Base-by-base conservation (phyloP, 2,113 vertebrate species). In the Planiliza haematocheilus region DNA sequence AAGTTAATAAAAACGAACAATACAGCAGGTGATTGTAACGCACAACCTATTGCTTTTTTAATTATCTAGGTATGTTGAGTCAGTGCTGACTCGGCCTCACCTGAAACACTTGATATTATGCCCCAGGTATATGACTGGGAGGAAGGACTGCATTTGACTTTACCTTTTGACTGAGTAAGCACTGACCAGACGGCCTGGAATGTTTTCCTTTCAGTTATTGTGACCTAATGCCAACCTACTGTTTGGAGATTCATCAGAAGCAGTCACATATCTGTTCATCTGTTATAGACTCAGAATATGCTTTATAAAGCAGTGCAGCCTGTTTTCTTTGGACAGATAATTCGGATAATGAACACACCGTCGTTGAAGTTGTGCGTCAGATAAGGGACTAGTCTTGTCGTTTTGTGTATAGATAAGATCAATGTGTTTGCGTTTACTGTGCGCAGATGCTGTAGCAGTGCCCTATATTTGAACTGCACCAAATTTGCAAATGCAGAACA, bases 381-480 rank as follows among this genome's bases (percentile, higher is more conserved):
- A 3, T 65, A 20, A 4, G n/a, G 24, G 18, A 16, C 18, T 46
- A 64, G 34, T 18, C 4, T 17, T 63, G 4, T 2, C 4, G 70
- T 30, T 77, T 30, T 18, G 12, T 65, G 17, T 16, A 20, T 12
- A 34, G 70, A 83, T 83, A 45, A 45, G 45, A 79, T 83, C 70
- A 57, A 2, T 1, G 0, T 62, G 7, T 3, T 0, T 20, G 41
- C 21, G 41, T 9, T 45, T 42, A 8, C 39, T 66, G 14, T 62
- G 39, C 36, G 16, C 66, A 78, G 62, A 78, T 85, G 72, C 68
- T 67, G 45, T 48, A 21, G 21, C 1, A 4, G 13, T 61, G 50
- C 7, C n/a, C 10, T 65, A 34, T 55, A 36, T 75, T 58, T 66
- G 20, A 41, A n/a, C 36, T 74, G 78, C 78, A 81, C 61, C 69